phyloP scores from a whole-genome alignment of 2,888 invertebrate species.

The Epirrhoe alternata region DNA sequence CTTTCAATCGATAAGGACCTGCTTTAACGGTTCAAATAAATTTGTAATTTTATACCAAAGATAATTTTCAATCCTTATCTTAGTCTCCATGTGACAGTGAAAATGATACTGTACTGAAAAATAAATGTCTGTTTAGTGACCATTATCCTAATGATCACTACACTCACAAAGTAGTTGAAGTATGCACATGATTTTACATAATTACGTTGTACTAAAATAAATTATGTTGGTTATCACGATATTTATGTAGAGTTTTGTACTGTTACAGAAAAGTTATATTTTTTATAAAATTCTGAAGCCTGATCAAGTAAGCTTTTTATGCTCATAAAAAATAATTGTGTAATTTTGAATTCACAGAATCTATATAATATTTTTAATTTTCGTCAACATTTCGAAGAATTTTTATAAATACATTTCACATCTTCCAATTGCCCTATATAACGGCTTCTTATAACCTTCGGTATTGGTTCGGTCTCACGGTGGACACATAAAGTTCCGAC shows the following conservation, averaged over 20 bases:
- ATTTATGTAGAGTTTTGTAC: not conserved
- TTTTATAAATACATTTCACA: not conserved
- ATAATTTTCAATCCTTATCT: conserved; percentile 24
- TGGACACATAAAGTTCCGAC: conserved; percentile 55
- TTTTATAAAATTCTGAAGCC: no score
- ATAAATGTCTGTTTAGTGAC: conserved; percentile 1
- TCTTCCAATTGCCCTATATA: not conserved
- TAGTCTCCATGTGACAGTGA: conserved; percentile 8
- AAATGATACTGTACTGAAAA: conserved; percentile 20
- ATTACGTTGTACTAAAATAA: not conserved
- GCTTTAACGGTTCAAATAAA: conserved; percentile 32
- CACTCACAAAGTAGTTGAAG: not conserved
- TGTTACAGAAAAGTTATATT: not conserved
- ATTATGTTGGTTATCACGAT: not conserved
- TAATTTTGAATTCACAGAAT: not conserved
- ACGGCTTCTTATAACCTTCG: not conserved
- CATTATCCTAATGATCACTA: not conserved
- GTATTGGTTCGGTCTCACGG: conserved; percentile 40
- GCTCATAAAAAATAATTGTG: no score
- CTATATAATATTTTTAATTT: not conserved
- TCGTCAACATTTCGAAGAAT: no score
- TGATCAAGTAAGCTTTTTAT: no score
- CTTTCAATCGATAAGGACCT: conserved; percentile 43
- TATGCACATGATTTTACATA: not conserved
- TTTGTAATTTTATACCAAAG: conserved; percentile 27